phyloP scores from a whole-genome alignment of 1,140 invertebrate species.

The Pseudomyrmex dendroicus region DNA sequence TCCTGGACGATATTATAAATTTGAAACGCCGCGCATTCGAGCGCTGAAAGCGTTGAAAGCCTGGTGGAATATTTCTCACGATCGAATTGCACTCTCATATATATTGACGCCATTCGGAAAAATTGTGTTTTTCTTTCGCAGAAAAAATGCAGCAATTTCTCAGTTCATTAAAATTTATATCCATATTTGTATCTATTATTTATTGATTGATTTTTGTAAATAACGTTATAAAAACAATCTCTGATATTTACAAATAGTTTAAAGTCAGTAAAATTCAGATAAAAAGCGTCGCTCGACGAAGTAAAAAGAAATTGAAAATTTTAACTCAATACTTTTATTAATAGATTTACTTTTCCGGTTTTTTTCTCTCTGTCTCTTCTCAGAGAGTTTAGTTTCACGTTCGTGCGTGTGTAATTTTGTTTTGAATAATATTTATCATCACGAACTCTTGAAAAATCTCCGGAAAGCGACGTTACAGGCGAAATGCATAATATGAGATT shows the following conservation, averaged over 20 bases:
- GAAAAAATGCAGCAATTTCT: neutral
- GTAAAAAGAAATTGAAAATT: neutral
- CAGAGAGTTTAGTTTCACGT: neutral
- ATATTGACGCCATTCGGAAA: slow-evolving; percentile 32
- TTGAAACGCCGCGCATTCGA: slow-evolving; percentile 36
- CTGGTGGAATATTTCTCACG: slow-evolving; percentile 45
- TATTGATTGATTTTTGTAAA: neutral
- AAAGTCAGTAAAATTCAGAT: neutral
- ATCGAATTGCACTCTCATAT: slow-evolving; percentile 49
- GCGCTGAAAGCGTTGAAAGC: slow-evolving; percentile 45
- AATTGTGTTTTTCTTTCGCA: slow-evolving; percentile 28
- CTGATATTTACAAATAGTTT: neutral
- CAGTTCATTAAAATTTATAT: no score
- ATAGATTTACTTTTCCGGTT: neutral
- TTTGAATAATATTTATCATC: slow-evolving; percentile 38
- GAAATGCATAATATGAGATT: slow-evolving; percentile 17
- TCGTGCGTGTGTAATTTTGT: slow-evolving; percentile 28
- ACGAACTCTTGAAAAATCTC: neutral
- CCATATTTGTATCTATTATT: neutral
- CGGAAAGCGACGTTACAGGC: slow-evolving; percentile 4
- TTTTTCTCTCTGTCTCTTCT: neutral
- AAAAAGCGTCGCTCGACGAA: neutral
- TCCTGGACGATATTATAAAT: slow-evolving; percentile 50
- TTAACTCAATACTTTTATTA: neutral
- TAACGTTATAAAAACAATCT: neutral